Conservation (phyloP, 2,797 vertebrate genomes). For the Diplodus puntazzo region DNA sequence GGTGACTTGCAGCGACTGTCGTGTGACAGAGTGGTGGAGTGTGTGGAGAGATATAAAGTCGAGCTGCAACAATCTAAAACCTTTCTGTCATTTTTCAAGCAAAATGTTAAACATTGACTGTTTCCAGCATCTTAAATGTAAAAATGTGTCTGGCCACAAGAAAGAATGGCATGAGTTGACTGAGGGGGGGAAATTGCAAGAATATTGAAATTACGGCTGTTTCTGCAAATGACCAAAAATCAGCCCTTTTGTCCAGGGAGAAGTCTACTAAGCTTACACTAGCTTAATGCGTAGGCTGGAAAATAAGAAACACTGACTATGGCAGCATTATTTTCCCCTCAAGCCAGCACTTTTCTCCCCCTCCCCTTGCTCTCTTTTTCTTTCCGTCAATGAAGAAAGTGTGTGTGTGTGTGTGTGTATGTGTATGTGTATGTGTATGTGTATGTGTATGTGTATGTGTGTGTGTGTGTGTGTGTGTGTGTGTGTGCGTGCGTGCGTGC, state of each 20-base stretch:
- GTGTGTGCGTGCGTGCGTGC: constrained; percentile 17
- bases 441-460: constrained; percentile 23
- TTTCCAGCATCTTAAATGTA: too few relatives aligned
- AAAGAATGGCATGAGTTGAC: constrained; percentile 49
- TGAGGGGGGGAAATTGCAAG: constrained; percentile 11
- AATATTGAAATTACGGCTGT: constrained; percentile 48
- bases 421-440: constrained; percentile 47
- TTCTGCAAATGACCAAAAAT: constrained; percentile 70
- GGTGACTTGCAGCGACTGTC: neutral
- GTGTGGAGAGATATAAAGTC: neutral
- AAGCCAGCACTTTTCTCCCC: constrained; percentile 71
- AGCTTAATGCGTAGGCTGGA: constrained; percentile 66
- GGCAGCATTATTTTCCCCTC: constrained; percentile 76
- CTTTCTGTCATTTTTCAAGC: too few relatives aligned
- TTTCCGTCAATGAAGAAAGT: constrained; percentile 61
- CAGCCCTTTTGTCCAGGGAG: constrained; percentile 65
- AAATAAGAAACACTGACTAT: constrained; percentile 74
- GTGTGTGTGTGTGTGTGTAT: constrained; percentile 34
- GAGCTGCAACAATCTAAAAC: too few relatives aligned
- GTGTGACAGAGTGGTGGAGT: constrained; percentile 1
- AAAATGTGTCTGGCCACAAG: neutral
- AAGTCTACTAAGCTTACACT: constrained; percentile 70
- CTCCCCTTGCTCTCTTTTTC: constrained; percentile 30
- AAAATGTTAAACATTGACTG: too few relatives aligned
- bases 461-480: constrained; percentile 32